A percentile compares a stretch with the other conserved stretches of the same genome.
Evolutionary conservation across 37 sponge, comb jelly and placozoan genomes (phyloP).

Genomic region (Aplysina aerophoba): DNA sequence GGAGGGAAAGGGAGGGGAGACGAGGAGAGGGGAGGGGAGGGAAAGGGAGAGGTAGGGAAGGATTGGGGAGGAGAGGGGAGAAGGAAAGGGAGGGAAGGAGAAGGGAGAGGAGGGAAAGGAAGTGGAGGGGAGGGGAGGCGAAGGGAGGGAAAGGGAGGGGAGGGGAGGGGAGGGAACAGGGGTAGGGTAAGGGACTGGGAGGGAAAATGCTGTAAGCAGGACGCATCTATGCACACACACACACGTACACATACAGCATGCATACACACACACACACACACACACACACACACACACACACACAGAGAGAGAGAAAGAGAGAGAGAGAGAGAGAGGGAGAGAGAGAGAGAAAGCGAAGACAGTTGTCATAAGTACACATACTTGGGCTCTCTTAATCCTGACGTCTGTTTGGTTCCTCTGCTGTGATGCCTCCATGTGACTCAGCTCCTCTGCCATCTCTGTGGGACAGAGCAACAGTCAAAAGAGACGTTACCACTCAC

Average conservation of each 20-base stretch:
- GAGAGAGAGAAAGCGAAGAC: too few species aligned
- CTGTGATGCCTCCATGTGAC: slow-evolving; percentile 16
- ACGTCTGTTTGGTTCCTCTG: slow-evolving; percentile 28
- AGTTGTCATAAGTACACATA: too few species aligned
- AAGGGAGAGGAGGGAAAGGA: background rate
- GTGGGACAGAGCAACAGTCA: background rate
- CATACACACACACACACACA: too few species aligned
- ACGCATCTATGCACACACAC: too few species aligned
- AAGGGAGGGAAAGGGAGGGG: background rate
- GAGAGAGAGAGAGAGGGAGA: too few species aligned
- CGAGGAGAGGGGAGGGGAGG: too few species aligned
- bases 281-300: too few species aligned
- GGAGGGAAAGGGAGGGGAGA: too few species aligned
- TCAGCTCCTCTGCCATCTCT: slow-evolving; percentile 17
- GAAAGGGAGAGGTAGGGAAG: slow-evolving; percentile 4
- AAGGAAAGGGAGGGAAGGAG: background rate
- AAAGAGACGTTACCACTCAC: background rate
- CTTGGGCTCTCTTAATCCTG: slow-evolving; percentile 24
- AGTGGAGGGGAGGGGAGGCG: background rate
- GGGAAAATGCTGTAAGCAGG: too few species aligned
- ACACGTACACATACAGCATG: too few species aligned
- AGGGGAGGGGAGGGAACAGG: background rate
- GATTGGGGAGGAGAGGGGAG: background rate
- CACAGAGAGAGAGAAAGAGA: too few species aligned
- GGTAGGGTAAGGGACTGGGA: too few species aligned